Conservation (phyloP, 2,888 invertebrate genomes). For the Megaustenia siamemsis region DNA sequence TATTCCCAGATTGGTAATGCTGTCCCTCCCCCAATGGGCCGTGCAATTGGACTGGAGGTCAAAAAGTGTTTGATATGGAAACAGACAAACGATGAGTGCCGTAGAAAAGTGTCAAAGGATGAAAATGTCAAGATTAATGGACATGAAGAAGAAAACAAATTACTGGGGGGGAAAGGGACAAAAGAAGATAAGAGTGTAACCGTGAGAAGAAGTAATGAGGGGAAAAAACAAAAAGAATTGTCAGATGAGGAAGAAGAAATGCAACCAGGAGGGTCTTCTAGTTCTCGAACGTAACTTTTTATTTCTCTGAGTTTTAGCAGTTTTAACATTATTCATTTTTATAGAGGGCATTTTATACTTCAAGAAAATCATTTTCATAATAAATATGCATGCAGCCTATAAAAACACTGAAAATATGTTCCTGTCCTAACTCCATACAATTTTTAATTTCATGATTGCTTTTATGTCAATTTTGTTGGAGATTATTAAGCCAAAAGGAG, state of each 20-base stretch:
- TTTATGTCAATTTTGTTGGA: no score
- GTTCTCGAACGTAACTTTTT: not conserved
- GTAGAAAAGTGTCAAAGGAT: not conserved
- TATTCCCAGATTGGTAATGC: slow-evolving; percentile 87
- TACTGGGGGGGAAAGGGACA: not conserved
- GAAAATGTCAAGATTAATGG: not conserved
- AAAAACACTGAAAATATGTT: no score
- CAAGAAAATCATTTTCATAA: no score
- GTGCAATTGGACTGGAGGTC: slow-evolving; percentile 88
- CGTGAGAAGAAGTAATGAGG: not conserved
- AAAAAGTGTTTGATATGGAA: slow-evolving; percentile 74
- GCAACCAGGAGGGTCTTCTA: slow-evolving; percentile 18
- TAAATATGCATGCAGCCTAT: no score
- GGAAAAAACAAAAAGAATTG: not conserved
- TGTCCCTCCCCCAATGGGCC: slow-evolving; percentile 90
- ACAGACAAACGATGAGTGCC: slow-evolving; percentile 9
- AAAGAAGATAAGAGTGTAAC: not conserved
- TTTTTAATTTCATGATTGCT: no score
- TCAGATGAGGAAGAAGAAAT: not conserved
- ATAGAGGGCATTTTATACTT: no score
- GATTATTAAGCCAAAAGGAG: no score
- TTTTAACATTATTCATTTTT: no score
- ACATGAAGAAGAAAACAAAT: not conserved
- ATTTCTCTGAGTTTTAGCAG: no score
- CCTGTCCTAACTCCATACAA: no score